phyloP scores from a whole-genome alignment of 1,140 invertebrate genomes.

The Zelostemma sp. region DNA sequence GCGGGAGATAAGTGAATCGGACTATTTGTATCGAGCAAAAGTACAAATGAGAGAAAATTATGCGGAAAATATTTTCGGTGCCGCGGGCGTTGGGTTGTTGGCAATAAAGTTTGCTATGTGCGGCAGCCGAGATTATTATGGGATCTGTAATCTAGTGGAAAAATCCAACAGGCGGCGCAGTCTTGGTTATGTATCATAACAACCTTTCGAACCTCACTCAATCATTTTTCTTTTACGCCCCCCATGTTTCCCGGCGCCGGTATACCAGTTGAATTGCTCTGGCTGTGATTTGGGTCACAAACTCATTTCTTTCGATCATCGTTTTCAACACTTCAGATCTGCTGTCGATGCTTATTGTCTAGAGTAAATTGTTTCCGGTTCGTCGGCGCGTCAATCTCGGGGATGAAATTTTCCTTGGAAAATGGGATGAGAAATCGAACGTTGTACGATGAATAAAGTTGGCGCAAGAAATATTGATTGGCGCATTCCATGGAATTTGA shows the following conservation, averaged over 20 bases:
- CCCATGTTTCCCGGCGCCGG: slow-evolving; percentile 26
- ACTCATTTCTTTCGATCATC: slow-evolving; percentile 42
- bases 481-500: slow-evolving; percentile 25
- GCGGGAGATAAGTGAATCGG: background rate
- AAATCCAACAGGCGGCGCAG: slow-evolving; percentile 29
- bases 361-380: slow-evolving; percentile 45
- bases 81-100: background rate
- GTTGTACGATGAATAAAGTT: slow-evolving; percentile 22
- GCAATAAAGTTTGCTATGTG: background rate
- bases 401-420: slow-evolving; percentile 31
- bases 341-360: slow-evolving; percentile 43
- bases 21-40: background rate
- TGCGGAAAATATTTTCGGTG: background rate
- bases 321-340: slow-evolving; percentile 33
- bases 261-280: slow-evolving; percentile 33
- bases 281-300: slow-evolving; percentile 27
- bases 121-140: slow-evolving; percentile 32
- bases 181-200: slow-evolving; percentile 30
- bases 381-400: slow-evolving; percentile 32
- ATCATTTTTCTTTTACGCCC: slow-evolving; percentile 38
- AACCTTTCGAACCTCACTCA: slow-evolving; percentile 21
- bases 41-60: background rate
- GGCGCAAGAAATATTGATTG: slow-evolving; percentile 27
- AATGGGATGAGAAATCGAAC: slow-evolving; percentile 33
- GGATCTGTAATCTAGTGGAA: slow-evolving; percentile 26